Evolutionary conservation across 2,113 vertebrate species (phyloP).

Genomic region (Gobio gobio): DNA sequence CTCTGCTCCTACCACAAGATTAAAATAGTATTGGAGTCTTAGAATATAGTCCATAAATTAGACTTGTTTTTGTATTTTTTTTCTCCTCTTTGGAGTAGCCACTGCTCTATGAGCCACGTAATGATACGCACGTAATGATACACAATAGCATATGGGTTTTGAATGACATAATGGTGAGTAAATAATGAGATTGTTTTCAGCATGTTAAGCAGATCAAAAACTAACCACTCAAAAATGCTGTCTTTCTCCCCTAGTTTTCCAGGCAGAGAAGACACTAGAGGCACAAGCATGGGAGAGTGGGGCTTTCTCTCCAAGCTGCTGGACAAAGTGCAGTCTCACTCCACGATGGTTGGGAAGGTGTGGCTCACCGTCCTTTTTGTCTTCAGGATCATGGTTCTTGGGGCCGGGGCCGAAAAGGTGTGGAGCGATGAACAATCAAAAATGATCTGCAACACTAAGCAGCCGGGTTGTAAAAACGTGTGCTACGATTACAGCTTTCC

Average conservation of each 20-base stretch:
- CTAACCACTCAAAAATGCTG: background rate
- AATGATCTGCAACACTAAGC: conserved; percentile 93
- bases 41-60: background rate
- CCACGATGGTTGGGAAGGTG: conserved; percentile 86
- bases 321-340: conserved; percentile 94
- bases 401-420: conserved; percentile 81
- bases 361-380: conserved; percentile 96
- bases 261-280: conserved; percentile 28
- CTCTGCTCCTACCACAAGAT: background rate
- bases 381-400: conserved; percentile 94
- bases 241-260: conserved; percentile 33
- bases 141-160: background rate
- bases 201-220: background rate
- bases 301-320: conserved; percentile 87
- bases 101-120: too few species aligned
- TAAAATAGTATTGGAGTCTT: background rate
- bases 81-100: background rate
- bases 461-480: conserved; percentile 93
- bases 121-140: background rate
- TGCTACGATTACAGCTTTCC: conserved; percentile 96
- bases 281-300: conserved; percentile 74
- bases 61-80: background rate
- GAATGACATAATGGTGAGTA: background rate
- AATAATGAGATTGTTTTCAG: background rate
- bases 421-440: conserved; percentile 89